Conservation (phyloP, 2,888 invertebrate genomes). For the Agrotis exclamationis region DNA sequence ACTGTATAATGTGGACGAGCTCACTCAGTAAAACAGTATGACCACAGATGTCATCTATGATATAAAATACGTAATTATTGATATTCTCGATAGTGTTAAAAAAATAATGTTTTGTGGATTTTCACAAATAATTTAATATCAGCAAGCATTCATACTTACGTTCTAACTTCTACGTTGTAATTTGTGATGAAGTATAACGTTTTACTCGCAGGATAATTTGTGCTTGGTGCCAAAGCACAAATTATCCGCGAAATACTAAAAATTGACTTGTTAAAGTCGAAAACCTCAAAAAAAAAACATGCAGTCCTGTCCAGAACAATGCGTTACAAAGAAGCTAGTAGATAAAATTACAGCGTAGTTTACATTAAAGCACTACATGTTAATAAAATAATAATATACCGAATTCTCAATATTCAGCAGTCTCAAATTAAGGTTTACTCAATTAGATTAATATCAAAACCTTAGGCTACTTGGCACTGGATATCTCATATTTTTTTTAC, state of each 20-base stretch:
- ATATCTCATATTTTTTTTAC: not conserved
- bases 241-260: not conserved
- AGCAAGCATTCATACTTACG: slow-evolving; percentile 2
- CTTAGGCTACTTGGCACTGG: not conserved
- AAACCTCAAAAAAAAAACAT: slow-evolving; percentile 5
- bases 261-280: not conserved
- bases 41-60: slow-evolving; percentile 33
- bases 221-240: slow-evolving; percentile 1
- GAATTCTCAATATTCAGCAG: not conserved
- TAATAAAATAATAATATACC: not conserved
- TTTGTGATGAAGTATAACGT: slow-evolving; percentile 2
- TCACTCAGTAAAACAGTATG: slow-evolving; percentile 68
- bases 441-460: not conserved
- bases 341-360: slow-evolving; percentile 18
- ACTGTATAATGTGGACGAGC: slow-evolving; percentile 4
- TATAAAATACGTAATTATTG: not conserved
- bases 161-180: slow-evolving; percentile 14
- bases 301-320: not conserved
- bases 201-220: slow-evolving; percentile 16
- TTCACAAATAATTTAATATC: slow-evolving; percentile 6
- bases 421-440: not conserved
- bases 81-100: slow-evolving; percentile 43
- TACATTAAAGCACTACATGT: not conserved
- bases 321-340: slow-evolving; percentile 7
- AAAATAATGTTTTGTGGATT: slow-evolving; percentile 8